A percentile compares a stretch with the other conserved stretches of the same genome.
Conservation (phyloP, 2,797 vertebrate genomes). For the Takifugu ocellatus region DNA sequence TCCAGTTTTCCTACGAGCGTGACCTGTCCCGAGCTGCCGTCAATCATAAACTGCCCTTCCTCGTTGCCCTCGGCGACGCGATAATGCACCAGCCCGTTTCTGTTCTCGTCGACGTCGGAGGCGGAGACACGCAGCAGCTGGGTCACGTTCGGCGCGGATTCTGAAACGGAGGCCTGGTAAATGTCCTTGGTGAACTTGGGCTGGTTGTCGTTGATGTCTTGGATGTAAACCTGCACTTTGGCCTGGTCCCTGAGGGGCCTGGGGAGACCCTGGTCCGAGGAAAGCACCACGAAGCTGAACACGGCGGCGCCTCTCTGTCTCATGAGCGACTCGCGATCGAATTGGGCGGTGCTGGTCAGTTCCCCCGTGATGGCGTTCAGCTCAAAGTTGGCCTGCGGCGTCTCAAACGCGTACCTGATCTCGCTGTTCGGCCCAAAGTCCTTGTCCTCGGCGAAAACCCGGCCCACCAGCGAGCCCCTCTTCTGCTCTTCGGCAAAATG, state of each 20-base stretch:
- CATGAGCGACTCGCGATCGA: slow-evolving; percentile 94
- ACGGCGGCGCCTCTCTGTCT: slow-evolving; percentile 88
- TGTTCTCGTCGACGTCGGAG: slow-evolving; percentile 92
- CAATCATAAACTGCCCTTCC: slow-evolving; percentile 87
- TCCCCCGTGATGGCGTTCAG: slow-evolving; percentile 87
- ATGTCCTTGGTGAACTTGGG: slow-evolving; percentile 95
- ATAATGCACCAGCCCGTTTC: slow-evolving; percentile 88
- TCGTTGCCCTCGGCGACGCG: slow-evolving; percentile 87
- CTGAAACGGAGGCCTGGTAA: slow-evolving; percentile 94
- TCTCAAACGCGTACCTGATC: slow-evolving; percentile 90
- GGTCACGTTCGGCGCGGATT: slow-evolving; percentile 88
- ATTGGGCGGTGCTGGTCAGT: slow-evolving; percentile 84
- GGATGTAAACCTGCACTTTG: slow-evolving; percentile 92
- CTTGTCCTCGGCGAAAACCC: slow-evolving; percentile 88
- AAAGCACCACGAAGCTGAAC: slow-evolving; percentile 87
- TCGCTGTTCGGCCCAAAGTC: slow-evolving; percentile 93
- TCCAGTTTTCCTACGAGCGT: slow-evolving; percentile 89
- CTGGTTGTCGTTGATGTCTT: slow-evolving; percentile 93
- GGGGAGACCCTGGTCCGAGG: slow-evolving; percentile 92
- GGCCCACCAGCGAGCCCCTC: slow-evolving; percentile 84
- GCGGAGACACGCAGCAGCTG: slow-evolving; percentile 92
- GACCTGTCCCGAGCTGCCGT: slow-evolving; percentile 86
- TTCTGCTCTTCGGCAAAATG: slow-evolving; percentile 91
- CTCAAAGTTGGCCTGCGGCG: slow-evolving; percentile 88
- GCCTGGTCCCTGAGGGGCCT: slow-evolving; percentile 94